Evolutionary conservation across 2,113 vertebrate genomes (phyloP), one percentile per base, ranked within the genome.

Genomic region (Anas platyrhynchos): DNA sequence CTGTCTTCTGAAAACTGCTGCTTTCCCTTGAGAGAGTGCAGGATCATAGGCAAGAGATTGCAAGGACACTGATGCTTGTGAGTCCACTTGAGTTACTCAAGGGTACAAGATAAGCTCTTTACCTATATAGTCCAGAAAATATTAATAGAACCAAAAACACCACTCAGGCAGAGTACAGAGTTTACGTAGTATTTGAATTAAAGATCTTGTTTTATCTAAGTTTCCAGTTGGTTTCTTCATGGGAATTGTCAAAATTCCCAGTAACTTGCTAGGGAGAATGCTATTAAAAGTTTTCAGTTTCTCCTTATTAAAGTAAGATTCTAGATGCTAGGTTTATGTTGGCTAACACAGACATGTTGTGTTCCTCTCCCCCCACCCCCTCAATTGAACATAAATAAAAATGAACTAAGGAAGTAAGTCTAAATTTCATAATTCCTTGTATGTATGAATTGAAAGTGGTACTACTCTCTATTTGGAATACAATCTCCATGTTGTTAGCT

Each of bases 281-380:
- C 81, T 94, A 43, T 95, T 91, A 72, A 91, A 94, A 89, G 58
- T 91, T 97, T 91, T 94, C 88, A 85, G 72, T 96, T 96, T 95
- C 81, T 91, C 44, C 55, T 78, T 92, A n/a, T 97, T 96, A 95
- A 91, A 79, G 91, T 88, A 78, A 76, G 89, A 83, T 91, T 82
- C 59, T 83, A 73, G n/a, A 73, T 80, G 20, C 52, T 91, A 66
- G 73, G 74, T 50, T 95, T 83, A 32, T 93, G 66, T 92, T 88
- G 76, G 55, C 93, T 80, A 91, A 23, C 38, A 68, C 29, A 43
- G 17, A 75, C 84, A 73, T 69, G 65, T 69, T 34, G 20, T 11
- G 20, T 48, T 22, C 46, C 46, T 21, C 46, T 48, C 10, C 20
- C 46, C 46, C 22, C 22, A 12, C 22, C 12, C 48, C 48, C 34